A percentile compares a stretch with the other conserved stretches of the same genome.
These are phyloP conservation scores for Cephalopholis sonnerati DNA, from an alignment of 2,113 vertebrate species.

Conservation along the genomic window DNA sequence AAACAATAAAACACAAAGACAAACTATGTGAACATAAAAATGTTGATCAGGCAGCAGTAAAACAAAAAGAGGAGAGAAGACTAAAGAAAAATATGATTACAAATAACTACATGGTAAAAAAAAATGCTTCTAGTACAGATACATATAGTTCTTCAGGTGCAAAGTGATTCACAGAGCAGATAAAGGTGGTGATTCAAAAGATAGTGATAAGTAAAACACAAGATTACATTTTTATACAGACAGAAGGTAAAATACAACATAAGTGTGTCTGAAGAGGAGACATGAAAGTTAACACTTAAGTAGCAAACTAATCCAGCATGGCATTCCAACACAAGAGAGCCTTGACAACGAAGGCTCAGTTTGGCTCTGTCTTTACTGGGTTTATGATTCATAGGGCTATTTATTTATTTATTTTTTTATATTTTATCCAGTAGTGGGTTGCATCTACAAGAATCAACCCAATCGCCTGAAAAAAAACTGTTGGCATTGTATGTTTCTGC, in stretches of 20 bases:
- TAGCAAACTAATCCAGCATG: background rate
- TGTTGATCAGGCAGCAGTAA: background rate
- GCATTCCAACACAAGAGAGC: background rate
- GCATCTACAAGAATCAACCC: background rate
- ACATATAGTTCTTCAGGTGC: background rate
- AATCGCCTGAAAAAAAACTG: too few relatives aligned
- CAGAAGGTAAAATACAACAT: background rate
- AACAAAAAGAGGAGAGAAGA: background rate
- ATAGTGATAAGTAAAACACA: background rate
- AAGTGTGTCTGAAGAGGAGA: background rate
- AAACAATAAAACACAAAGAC: background rate
- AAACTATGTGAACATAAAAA: background rate
- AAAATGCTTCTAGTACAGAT: background rate
- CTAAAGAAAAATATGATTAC: background rate
- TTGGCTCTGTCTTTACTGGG: background rate
- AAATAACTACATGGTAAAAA: background rate
- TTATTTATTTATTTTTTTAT: background rate
- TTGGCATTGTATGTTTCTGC: too few relatives aligned
- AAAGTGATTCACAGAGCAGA: background rate
- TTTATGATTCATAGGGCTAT: background rate
- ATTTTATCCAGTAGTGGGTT: background rate
- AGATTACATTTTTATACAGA: background rate
- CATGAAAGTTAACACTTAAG: too few relatives aligned
- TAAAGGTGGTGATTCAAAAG: background rate
- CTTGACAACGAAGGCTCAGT: background rate